Conservation (phyloP, 2,113 vertebrate genomes). For the Arothron firmamentum region DNA sequence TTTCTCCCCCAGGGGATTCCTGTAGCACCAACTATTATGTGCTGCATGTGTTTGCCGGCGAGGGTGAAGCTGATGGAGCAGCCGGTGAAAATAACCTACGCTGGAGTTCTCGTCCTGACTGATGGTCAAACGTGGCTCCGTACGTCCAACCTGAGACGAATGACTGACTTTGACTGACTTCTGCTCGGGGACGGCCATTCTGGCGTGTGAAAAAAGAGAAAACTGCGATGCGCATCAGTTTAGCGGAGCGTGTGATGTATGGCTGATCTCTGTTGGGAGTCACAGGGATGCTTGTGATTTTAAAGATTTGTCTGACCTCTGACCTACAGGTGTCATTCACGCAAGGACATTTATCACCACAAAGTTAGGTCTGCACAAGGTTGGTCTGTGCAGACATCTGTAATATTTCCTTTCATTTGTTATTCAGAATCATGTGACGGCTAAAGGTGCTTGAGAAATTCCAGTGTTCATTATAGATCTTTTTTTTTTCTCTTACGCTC, state of each 20-base stretch:
- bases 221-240: constrained; percentile 13
- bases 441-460: no score
- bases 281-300: constrained; percentile 33
- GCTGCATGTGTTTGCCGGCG: constrained; percentile 1
- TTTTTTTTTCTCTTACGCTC: no score
- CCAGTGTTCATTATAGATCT: no score
- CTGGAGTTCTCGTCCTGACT: constrained; percentile 23
- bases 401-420: no score
- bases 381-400: no score
- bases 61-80: constrained; percentile 23
- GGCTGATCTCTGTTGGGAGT: constrained; percentile 48
- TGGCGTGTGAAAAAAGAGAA: constrained; percentile 5
- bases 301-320: constrained; percentile 50
- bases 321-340: constrained; percentile 14
- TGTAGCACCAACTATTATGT: constrained; percentile 8
- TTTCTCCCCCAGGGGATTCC: constrained; percentile 6
- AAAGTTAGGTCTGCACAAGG: no score
- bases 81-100: constrained; percentile 19
- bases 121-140: constrained; percentile 29
- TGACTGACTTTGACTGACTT: constrained; percentile 45
- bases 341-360: constrained; percentile 6
- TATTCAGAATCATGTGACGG: no score
- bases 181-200: constrained; percentile 30
- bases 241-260: constrained; percentile 25
- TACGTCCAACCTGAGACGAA: constrained; percentile 23